Conservation (phyloP, 2,113 vertebrate species). For the Malurus cyaneus region DNA sequence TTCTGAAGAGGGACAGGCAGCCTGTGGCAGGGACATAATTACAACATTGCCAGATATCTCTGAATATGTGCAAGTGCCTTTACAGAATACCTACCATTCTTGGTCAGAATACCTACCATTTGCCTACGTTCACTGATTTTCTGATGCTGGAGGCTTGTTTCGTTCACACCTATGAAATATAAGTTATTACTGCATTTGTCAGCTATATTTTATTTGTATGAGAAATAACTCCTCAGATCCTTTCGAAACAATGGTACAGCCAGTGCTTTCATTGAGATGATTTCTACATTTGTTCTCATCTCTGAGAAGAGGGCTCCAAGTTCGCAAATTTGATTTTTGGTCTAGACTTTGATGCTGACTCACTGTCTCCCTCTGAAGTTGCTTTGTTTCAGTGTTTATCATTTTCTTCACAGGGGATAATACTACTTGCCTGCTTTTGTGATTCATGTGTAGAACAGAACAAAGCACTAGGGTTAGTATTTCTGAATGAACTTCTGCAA, state of each 20-base stretch:
- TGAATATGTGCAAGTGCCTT: not conserved
- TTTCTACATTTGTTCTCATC: slow-evolving; percentile 12
- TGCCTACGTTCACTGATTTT: not conserved
- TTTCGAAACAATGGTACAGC: not conserved
- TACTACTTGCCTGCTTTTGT: not conserved
- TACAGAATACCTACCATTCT: not conserved
- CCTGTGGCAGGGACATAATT: not conserved
- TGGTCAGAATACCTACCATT: not conserved
- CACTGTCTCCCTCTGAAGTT: slow-evolving; percentile 10
- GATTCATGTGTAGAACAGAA: not conserved
- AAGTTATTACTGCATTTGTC: not conserved
- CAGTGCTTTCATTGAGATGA: not conserved
- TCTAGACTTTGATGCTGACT: slow-evolving; percentile 20
- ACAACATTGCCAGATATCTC: not conserved
- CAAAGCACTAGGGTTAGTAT: not conserved
- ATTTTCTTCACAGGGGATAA: not conserved
- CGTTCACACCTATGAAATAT: not conserved
- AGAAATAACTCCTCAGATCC: not conserved
- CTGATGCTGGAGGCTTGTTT: not conserved
- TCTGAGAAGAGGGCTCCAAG: not conserved
- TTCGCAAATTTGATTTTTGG: not conserved
- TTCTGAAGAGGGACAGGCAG: not conserved
- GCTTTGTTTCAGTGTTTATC: not conserved
- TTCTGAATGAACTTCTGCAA: not conserved
- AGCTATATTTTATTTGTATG: not conserved